These are phyloP conservation scores for Balearica regulorum DNA, from an alignment of 2,797 vertebrate species.

Conservation along the genomic window DNA sequence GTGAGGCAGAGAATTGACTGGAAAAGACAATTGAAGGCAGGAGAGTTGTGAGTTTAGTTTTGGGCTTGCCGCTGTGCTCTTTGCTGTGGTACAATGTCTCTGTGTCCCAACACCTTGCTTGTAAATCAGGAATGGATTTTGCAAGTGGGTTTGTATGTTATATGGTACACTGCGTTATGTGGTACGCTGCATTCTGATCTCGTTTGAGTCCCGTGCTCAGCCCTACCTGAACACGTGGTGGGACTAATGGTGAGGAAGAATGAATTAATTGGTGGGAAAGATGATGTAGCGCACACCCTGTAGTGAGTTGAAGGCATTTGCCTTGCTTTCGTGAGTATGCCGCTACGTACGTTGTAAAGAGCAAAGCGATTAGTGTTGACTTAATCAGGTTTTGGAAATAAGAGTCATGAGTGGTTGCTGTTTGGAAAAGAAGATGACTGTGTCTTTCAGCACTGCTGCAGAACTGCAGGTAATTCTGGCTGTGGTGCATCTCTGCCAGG, in stretches of 20 bases:
- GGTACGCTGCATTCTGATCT: not conserved
- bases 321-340: not conserved
- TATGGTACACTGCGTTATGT: fast-evolving
- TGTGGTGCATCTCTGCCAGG: not conserved
- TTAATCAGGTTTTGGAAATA: not conserved
- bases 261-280: fast-evolving
- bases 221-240: not conserved
- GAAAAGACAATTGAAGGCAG: not conserved
- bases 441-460: not conserved
- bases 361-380: not conserved
- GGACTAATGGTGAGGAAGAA: not conserved
- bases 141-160: fast-evolving
- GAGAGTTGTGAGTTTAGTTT: not conserved
- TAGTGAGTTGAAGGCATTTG: not conserved
- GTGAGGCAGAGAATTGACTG: not conserved
- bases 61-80: not conserved
- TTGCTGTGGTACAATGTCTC: not conserved
- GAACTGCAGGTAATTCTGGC: not conserved
- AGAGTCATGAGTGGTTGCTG: fast-evolving
- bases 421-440: not conserved
- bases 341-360: not conserved
- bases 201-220: fast-evolving
- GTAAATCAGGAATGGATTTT: not conserved
- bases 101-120: not conserved
- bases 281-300: not conserved